phyloP scores from a whole-genome alignment of 2,888 invertebrate genomes.

The Operophtera brumata region DNA sequence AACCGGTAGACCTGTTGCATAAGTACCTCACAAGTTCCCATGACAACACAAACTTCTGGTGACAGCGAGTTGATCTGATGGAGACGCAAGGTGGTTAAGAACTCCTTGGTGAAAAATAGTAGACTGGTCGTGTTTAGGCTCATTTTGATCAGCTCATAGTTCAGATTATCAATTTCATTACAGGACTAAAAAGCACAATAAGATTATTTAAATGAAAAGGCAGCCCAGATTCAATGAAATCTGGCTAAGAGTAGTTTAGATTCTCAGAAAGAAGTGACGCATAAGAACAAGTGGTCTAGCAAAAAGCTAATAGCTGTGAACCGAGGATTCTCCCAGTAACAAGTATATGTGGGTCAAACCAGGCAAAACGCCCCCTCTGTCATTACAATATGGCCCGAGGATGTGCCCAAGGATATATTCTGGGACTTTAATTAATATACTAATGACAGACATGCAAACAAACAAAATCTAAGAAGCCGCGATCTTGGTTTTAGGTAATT shows the following conservation, averaged over 20 bases:
- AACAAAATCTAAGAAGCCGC: constrained; percentile 2
- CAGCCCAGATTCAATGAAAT: neutral
- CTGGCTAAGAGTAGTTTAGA: neutral
- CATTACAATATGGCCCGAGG: constrained; percentile 18
- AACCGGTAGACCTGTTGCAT: no score
- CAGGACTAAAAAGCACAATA: no score
- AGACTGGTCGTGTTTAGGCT: no score
- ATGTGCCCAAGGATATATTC: constrained; percentile 3
- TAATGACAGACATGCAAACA: neutral
- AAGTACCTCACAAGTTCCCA: no score
- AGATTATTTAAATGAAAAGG: no score
- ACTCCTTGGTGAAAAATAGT: no score
- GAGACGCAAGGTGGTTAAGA: no score
- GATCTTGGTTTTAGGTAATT: neutral
- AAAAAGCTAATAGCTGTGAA: constrained; percentile 2
- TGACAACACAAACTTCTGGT: no score
- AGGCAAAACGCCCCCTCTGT: constrained; percentile 15
- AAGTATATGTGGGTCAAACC: constrained; percentile 13
- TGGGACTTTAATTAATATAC: constrained; percentile 4
- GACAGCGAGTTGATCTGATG: no score
- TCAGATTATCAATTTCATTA: no score
- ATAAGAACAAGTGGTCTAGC: neutral
- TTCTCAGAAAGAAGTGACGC: neutral
- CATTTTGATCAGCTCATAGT: no score
- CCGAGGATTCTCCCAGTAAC: constrained; percentile 5